Conservation (phyloP, 2,113 vertebrate genomes). For the Platichthys stellatus region DNA sequence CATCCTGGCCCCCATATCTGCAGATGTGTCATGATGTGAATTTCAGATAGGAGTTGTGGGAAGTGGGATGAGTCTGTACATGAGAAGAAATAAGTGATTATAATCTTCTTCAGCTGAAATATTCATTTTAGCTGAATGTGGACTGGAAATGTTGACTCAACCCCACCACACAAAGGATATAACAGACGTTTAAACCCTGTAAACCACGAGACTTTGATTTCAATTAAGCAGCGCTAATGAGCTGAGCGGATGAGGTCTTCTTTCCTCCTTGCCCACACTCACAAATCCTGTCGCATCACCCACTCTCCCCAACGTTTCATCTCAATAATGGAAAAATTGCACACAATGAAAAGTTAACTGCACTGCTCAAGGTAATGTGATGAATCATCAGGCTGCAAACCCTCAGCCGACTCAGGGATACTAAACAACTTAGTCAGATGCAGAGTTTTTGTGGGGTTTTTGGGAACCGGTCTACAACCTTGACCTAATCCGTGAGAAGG, state of each 20-base stretch:
- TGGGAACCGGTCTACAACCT: slow-evolving; percentile 38
- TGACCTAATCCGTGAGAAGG: slow-evolving; percentile 15
- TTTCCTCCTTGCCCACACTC: slow-evolving; percentile 14
- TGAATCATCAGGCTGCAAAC: slow-evolving; percentile 51
- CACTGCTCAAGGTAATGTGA: slow-evolving; percentile 29
- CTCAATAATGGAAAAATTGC: slow-evolving; percentile 51
- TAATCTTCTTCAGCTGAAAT: slow-evolving; percentile 25
- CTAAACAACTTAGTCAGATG: slow-evolving; percentile 8
- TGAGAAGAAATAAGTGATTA: slow-evolving; percentile 9
- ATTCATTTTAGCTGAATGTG: slow-evolving; percentile 11
- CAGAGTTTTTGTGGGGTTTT: not conserved
- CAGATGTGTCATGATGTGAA: not conserved
- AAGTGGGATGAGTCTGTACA: not conserved
- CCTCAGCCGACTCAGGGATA: slow-evolving; percentile 9
- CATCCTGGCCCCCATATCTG: not conserved
- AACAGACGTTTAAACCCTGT: slow-evolving; percentile 29
- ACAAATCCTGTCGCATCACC: not conserved
- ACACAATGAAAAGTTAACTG: slow-evolving; percentile 40
- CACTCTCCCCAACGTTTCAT: slow-evolving; percentile 38
- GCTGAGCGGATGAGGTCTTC: slow-evolving; percentile 30
- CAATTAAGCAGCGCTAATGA: slow-evolving; percentile 53
- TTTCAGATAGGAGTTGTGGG: not conserved
- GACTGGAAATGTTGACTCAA: slow-evolving; percentile 25
- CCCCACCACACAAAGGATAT: slow-evolving; percentile 23
- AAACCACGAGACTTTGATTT: slow-evolving; percentile 22